These are phyloP conservation scores for Cephus runcator DNA, from an alignment of 2,888 invertebrate genomes.

Conservation along the genomic window DNA sequence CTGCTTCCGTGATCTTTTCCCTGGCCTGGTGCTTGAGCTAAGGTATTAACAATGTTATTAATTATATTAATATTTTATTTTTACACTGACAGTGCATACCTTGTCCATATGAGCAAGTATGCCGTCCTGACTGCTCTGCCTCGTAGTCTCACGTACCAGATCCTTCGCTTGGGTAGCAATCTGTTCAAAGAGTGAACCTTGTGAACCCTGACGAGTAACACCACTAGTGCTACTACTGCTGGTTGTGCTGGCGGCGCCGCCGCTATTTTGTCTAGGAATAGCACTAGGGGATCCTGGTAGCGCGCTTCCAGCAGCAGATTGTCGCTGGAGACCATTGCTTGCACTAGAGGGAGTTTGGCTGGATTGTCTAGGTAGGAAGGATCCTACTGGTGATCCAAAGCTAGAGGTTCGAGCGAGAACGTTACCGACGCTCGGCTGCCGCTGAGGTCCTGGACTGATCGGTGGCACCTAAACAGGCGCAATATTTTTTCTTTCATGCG, in stretches of 20 bases:
- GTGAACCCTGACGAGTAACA: slow-evolving; percentile 80
- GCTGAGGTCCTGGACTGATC: slow-evolving; percentile 68
- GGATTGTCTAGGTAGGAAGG: slow-evolving; percentile 47
- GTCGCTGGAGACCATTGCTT: slow-evolving; percentile 28
- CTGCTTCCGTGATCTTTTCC: slow-evolving; percentile 73
- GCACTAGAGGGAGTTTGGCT: slow-evolving; percentile 26
- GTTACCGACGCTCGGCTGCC: slow-evolving; percentile 72
- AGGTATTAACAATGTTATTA: slow-evolving; percentile 5
- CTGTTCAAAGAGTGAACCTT: slow-evolving; percentile 87
- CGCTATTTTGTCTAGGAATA: slow-evolving; percentile 40
- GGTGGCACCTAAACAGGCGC: slow-evolving; percentile 65
- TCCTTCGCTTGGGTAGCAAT: slow-evolving; percentile 91
- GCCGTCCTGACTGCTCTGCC: slow-evolving; percentile 91
- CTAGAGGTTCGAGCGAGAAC: slow-evolving; percentile 74
- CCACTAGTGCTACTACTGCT: slow-evolving; percentile 41
- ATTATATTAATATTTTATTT: slow-evolving; percentile 22
- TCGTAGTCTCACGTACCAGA: slow-evolving; percentile 85
- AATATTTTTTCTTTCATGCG: background rate
- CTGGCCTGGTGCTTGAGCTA: slow-evolving; percentile 75
- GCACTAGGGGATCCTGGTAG: background rate
- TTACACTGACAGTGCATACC: slow-evolving; percentile 66
- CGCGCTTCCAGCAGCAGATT: background rate
- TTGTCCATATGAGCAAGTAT: slow-evolving; percentile 90
- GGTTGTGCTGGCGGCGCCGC: slow-evolving; percentile 32
- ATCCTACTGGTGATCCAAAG: slow-evolving; percentile 67